Base-by-base conservation (phyloP, 2,888 invertebrate genomes). In the Petrolisthes manimaculis region DNA sequence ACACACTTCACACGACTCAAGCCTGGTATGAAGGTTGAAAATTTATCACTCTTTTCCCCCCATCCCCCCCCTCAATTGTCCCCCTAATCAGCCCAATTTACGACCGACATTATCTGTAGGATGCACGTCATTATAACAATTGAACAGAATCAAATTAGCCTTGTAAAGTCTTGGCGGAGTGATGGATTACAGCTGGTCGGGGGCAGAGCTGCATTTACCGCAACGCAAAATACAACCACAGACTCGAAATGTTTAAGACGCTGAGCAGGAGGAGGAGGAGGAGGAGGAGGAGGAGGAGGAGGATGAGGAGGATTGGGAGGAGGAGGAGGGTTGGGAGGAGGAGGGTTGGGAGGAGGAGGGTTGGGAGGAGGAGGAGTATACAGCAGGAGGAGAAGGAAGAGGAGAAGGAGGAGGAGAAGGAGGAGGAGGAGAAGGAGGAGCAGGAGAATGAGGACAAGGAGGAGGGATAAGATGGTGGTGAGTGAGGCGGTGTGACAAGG, bases 91-190 rank as follows among this genome's bases (percentile, higher is more conserved):
- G 75, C 14, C 54, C 14, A 56, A 83, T 18, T 83, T 83, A 83
- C 83, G 75, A 83, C 24, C 24, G 83, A 37, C 83, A 51, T 83
- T 83, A 55, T 83, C 55, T 53, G 74, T 83, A 56, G 83, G 83
- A 83, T 14, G 74, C 75, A 14, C 83, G 83, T 83, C 83, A 83
- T 83, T 83, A 83, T 83, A 83, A 83, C 83, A 83, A 83, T 83
- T 74, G 83, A 83, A 83, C 54, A 24, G 74, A 83, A 55, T 83
- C 55, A 83, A 75, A 83, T 74, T 75, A 75, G 75, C 24, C 83
- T 83, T 75, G 55, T 83, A 83, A n/a, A 83, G 71, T 83, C 71
- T 51, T 83, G 53, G 54, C 24, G 51, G 83, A 18, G 21, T 21
- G 83, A 83, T 71, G 83, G 74, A 83, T 69, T 69, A 83, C 18